Evolutionary conservation across 2,797 vertebrate species (phyloP), one percentile per base, ranked within the genome.

Genomic region (Microchirus variegatus): DNA sequence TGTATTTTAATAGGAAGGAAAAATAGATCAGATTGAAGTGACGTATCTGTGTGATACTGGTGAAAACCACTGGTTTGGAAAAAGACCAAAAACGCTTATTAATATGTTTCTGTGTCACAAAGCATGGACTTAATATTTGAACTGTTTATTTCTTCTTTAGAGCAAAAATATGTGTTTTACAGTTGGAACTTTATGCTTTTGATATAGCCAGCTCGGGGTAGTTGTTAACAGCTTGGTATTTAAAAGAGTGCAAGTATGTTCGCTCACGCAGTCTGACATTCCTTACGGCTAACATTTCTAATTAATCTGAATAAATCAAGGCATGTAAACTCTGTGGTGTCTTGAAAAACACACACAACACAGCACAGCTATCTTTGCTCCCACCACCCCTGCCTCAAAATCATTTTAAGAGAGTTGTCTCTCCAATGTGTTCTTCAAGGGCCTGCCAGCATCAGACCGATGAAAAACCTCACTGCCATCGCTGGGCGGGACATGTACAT

Each of bases 401-500:
- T 92, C 85, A 87, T 94, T 94, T 93, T 95, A 93, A 96, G 94
- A 93, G 90, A 90, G 89, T 87, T 91, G 61, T 89, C 90, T 93
- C 82, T 91, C 87, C 86, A 86, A 84, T 92, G 85, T 86, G 72
- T 89, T 75, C 85, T 83, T 86, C 60, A 89, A 96, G 97, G 97
- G 79, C 95, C 96, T 81, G 95, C 95, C 82, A 99, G 97, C 91
- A 99, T 99, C 82, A 95, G 98, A 81, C 95, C 96, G 69, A 99
- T 99, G 97, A 99, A 95, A 91, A 99, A 99, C 78, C 96, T 99
- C 91, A 99, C 98, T 72, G 98, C 98, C 80, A 99, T 99, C 73
- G 98, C 97, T 0, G 98, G 97, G 41, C 93, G 98, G 76, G 97
- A 99, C 87, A 98, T 96, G 19, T 99, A 96, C 85, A 98, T 99